Conservation (phyloP, 2,797 vertebrate genomes). For the Lepidocolaptes lacrymiger region DNA sequence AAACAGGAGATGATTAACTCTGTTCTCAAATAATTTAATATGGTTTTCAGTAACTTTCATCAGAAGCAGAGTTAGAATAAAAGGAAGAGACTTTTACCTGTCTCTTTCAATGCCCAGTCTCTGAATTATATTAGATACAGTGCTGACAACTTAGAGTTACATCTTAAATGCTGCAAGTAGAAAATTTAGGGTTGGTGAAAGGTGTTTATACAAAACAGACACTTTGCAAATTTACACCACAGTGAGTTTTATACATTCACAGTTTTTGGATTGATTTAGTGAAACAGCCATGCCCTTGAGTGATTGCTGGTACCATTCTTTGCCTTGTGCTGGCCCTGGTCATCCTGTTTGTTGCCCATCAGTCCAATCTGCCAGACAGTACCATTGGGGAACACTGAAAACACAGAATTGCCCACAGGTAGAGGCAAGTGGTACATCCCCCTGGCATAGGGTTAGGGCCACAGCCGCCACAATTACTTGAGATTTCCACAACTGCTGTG, state of each 20-base stretch:
- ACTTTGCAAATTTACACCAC: background rate
- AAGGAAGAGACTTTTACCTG: background rate
- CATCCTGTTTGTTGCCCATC: background rate
- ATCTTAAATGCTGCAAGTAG: background rate
- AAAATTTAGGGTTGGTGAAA: background rate
- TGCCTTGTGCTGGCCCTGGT: background rate
- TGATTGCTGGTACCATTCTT: background rate
- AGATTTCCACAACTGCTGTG: background rate
- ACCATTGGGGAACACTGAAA: rapidly evolving
- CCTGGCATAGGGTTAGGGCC: background rate
- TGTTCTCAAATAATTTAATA: background rate
- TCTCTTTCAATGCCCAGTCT: background rate
- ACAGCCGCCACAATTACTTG: background rate
- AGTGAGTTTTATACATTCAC: background rate
- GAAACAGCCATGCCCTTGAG: background rate
- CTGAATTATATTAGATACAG: background rate
- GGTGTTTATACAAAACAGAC: background rate
- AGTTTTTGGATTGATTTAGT: background rate
- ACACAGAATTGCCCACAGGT: background rate
- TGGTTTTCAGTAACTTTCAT: background rate
- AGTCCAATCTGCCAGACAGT: background rate
- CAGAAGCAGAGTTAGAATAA: background rate
- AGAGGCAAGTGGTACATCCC: rapidly evolving
- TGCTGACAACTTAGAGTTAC: background rate
- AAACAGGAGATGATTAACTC: background rate